Conservation (phyloP, 2,113 vertebrate genomes). For the Carassius carassius region DNA sequence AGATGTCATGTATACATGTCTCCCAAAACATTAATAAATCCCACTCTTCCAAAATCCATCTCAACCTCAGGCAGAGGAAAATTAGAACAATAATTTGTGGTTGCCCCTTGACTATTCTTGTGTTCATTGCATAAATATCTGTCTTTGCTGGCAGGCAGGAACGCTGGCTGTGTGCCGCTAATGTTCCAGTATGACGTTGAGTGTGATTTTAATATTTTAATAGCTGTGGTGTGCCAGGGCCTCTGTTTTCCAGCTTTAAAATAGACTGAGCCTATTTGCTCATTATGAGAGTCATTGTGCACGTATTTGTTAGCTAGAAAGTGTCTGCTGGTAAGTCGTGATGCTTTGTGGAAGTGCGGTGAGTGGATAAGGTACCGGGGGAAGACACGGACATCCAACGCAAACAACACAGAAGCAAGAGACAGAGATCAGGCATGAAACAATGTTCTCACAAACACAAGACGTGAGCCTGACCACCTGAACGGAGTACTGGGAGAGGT, state of each 20-base stretch:
- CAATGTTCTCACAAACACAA: too few species aligned
- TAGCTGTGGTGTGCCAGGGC: not conserved
- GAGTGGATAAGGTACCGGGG: too few species aligned
- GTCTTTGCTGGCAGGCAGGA: not conserved
- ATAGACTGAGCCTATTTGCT: not conserved
- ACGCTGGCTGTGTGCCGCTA: not conserved
- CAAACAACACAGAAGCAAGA: too few species aligned
- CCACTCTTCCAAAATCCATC: not conserved
- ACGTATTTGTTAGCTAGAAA: conserved; percentile 1
- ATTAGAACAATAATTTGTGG: conserved; percentile 31
- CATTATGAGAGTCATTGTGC: conserved; percentile 18
- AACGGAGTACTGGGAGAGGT: too few species aligned
- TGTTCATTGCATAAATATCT: conserved; percentile 10
- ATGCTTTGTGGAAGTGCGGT: too few species aligned
- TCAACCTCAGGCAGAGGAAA: not conserved
- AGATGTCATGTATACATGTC: not conserved
- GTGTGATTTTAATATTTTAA: conserved; percentile 35
- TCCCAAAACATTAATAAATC: conserved; percentile 18
- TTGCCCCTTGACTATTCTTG: conserved; percentile 20
- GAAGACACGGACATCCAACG: too few species aligned
- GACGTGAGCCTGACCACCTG: too few species aligned
- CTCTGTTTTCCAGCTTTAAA: not conserved
- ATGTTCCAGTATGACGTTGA: conserved; percentile 10
- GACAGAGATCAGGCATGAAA: too few species aligned
- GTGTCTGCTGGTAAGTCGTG: too few species aligned